phyloP scores from a whole-genome alignment of 2,888 invertebrate species.

The Crematogaster levior region DNA sequence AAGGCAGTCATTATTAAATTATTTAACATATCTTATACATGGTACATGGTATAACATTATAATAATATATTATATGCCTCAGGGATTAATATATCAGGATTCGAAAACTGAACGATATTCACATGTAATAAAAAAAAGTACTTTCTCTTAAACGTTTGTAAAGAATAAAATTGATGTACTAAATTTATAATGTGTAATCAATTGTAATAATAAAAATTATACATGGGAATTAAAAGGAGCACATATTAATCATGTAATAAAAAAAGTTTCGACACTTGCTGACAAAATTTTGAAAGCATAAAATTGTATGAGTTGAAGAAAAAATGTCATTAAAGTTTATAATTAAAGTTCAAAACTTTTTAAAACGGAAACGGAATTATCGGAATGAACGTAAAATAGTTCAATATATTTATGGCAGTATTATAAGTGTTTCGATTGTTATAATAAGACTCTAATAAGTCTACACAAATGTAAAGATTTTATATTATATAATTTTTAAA shows the following conservation, averaged over 20 bases:
- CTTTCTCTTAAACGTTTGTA: slow-evolving; percentile 13
- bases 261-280: neutral
- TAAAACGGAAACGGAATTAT: neutral
- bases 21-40: neutral
- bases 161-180: neutral
- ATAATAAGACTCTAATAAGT: neutral
- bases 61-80: neutral
- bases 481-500: neutral
- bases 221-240: neutral
- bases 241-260: neutral
- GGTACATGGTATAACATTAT: neutral
- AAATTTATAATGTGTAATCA: slow-evolving; percentile 30
- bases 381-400: neutral
- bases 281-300: slow-evolving; percentile 2
- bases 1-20: neutral
- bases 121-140: neutral
- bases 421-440: neutral
- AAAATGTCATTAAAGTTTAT: neutral
- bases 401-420: neutral
- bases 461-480: neutral
- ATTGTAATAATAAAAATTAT: neutral
- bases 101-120: slow-evolving; percentile 10
- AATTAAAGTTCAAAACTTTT: neutral
- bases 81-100: neutral
- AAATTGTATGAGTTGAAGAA: neutral